Conservation (phyloP, 2,888 invertebrate species). For the Hypomecis atomaria region DNA sequence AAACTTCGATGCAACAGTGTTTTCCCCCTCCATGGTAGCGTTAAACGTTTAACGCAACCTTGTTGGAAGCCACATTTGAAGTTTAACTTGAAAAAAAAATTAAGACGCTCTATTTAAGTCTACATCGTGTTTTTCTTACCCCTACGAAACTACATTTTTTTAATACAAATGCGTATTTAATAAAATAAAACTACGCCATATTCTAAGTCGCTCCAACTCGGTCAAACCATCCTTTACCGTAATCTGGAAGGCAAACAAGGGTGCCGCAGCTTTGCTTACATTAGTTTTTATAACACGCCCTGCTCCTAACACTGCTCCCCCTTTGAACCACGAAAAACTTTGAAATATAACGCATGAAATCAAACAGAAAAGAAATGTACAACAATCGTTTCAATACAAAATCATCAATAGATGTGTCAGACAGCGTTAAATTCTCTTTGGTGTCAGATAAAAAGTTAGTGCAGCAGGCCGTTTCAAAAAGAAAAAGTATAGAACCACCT, state of each 20-base stretch:
- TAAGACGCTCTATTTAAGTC: too few species aligned
- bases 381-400: background rate
- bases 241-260: conserved; percentile 70
- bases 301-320: conserved; percentile 24
- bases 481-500: conserved; percentile 13
- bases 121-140: too few species aligned
- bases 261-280: conserved; percentile 51
- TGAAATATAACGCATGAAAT: conserved; percentile 12
- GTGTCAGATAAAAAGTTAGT: conserved; percentile 1
- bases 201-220: conserved; percentile 30
- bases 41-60: too few species aligned
- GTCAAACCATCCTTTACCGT: conserved; percentile 55
- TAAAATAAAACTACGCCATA: too few species aligned
- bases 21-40: too few species aligned
- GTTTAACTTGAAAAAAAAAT: too few species aligned
- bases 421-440: background rate
- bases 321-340: conserved; percentile 15
- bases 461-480: conserved; percentile 2
- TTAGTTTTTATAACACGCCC: conserved; percentile 57
- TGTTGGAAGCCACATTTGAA: too few species aligned
- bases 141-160: too few species aligned
- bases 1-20: too few species aligned
- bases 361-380: background rate
- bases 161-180: too few species aligned
- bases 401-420: background rate